Base-by-base conservation (phyloP, 2,888 invertebrate genomes). In the Hybos culiciformis region DNA sequence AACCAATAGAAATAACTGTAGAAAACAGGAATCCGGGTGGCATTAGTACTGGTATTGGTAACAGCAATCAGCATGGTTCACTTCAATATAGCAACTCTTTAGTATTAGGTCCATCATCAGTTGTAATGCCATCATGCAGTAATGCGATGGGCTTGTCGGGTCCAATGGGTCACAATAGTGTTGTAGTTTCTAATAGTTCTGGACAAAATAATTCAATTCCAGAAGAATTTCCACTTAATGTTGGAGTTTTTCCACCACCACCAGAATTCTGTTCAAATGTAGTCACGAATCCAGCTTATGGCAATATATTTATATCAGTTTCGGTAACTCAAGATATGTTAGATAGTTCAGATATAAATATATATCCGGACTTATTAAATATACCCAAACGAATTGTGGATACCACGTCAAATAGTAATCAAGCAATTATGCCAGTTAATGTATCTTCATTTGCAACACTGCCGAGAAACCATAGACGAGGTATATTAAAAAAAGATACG, bases 231-330 rank as follows among this genome's bases (percentile, higher is more conserved):
- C 64, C 71, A 31, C 52, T 73, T 54, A 60, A 63, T 41, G 63
- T 69, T 29, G 66, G 66, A 43, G 68, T 70, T 1, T 69, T 69
- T 53, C 69, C 70, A 42, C 75, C 75, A 26, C 75, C 70, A 42
- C 70, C 75, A 7, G 77, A 77, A 58, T 77, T 77, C 56, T 75
- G 67, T 50, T 65, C 66, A 20, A 66, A 64, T 47, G 61, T 66
- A 38, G 62, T 65, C 32, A 54, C 60, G 38, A 65, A 66, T 53
- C 64, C 66, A 15, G 57, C 62, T 3, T 66, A 63, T 45, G 66
- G 66, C 23, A 87, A 85, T 60, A 85, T 87, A 55, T 86, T 85
- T 68, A 86, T 87, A 63, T 85, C 86, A 48, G 85, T 86, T 39
- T 78, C 80, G 9, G 73, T 80, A 53, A 77, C 78, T 46, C 83